Conservation (phyloP, 2,888 invertebrate genomes). For the Prionchulus punctatus region DNA sequence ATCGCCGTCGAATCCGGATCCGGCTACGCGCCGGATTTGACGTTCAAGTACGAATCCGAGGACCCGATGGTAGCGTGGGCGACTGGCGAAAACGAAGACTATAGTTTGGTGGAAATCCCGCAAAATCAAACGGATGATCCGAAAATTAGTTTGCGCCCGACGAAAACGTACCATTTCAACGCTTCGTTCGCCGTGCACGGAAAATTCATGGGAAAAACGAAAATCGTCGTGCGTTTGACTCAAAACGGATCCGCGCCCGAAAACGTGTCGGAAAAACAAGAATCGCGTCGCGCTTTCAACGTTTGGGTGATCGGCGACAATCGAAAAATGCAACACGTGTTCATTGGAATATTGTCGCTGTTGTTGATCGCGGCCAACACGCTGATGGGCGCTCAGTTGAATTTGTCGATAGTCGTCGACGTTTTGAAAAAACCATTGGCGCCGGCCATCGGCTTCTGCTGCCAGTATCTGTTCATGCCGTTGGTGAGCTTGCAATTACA, state of each 20-base stretch:
- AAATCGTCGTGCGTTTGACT: neutral
- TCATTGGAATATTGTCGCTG: constrained; percentile 22
- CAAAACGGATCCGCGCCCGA: neutral
- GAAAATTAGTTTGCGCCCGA: too few species aligned
- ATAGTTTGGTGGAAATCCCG: too few species aligned
- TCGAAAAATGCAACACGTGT: constrained; percentile 18
- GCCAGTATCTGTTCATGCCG: constrained; percentile 42
- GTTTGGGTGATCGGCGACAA: constrained; percentile 1
- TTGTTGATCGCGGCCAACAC: constrained; percentile 27
- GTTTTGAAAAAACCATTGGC: constrained; percentile 38
- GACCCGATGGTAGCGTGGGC: too few species aligned
- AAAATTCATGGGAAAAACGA: constrained; percentile 5
- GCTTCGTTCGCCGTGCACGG: neutral
- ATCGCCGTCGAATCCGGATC: too few species aligned
- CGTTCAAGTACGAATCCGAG: too few species aligned
- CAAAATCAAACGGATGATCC: too few species aligned
- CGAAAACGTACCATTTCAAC: too few species aligned
- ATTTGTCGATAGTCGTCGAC: constrained; percentile 22
- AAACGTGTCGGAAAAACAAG: too few species aligned
- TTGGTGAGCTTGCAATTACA: constrained; percentile 38
- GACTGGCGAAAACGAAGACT: too few species aligned
- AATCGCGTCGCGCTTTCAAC: neutral
- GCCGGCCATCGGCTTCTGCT: constrained; percentile 39
- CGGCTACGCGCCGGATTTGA: too few species aligned
- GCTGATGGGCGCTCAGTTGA: constrained; percentile 29